Evolutionary conservation across 2,113 vertebrate species (phyloP), one percentile per base, ranked within the genome.

Genomic region (Sphaerodactylus townsendi): DNA sequence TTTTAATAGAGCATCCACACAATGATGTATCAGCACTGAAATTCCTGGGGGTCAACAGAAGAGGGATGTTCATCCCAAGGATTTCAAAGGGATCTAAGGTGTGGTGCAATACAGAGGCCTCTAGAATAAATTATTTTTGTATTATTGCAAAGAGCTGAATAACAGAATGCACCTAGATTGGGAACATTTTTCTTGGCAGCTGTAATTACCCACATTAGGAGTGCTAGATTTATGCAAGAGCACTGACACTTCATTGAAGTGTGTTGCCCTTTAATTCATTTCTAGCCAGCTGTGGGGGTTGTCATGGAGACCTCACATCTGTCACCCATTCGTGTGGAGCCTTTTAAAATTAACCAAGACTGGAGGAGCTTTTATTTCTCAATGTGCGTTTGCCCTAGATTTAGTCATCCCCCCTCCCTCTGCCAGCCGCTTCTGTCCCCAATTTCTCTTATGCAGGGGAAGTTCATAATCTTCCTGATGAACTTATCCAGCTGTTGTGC

Each of bases 231-330:
- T 72, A 35, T 44, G 0, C 0, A 83, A 82, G 76, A 65, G 14
- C 77, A 88, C 90, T 88, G 89, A 73, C 77, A 64, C 81, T 87
- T 74, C 19, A 5, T 2, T 73, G 81, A 86, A 85, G 79, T 83
- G 77, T 4, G 0, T 33, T 75, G 85, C 74, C 82, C 88, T 91
- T 89, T 84, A 86, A 77, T 83, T 84, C 37, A 82, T 85, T 74
- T 77, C 87, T 62, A 73, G 82, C 81, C 93, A 95, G 91, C 87
- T 92, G 90, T 90, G 80, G n/a, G 37, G 35, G 88, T 93, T 48
- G 35, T 77, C 90, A 92, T 87, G 90, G 86, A 53, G 25, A 90
- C 33, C 91, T 76, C 41, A 77, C 88, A 87, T 87, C 88, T 94
- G 93, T 50, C 89, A 82, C 83, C 73, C 71, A 17, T 64, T 88